Evolutionary conservation across 2,888 invertebrate genomes (phyloP).

Genomic region (Alloplasta piceator): DNA sequence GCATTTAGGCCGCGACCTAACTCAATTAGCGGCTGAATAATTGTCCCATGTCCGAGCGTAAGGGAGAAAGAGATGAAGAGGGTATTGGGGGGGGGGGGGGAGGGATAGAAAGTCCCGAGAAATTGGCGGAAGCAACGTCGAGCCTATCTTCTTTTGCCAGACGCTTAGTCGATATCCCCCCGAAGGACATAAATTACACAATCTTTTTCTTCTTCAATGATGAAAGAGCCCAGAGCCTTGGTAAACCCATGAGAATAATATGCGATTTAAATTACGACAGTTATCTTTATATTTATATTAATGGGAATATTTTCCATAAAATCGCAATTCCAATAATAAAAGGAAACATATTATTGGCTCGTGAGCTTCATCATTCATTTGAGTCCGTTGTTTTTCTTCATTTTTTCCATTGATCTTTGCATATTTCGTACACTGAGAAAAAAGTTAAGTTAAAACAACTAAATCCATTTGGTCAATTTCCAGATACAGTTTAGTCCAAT

Average conservation of each 20-base stretch:
- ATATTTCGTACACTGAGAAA: no score
- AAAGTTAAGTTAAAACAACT: no score
- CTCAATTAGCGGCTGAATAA: constrained; percentile 79
- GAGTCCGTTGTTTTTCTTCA: no score
- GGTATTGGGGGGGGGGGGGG: constrained; percentile 15
- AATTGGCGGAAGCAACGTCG: constrained; percentile 67
- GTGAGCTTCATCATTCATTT: no score
- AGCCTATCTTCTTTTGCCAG: constrained; percentile 23
- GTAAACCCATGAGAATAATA: constrained; percentile 14
- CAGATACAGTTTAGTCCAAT: no score
- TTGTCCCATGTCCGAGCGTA: constrained; percentile 74
- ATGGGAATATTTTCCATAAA: neutral
- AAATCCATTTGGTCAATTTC: no score
- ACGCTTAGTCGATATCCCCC: constrained; percentile 21
- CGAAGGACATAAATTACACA: constrained; percentile 40
- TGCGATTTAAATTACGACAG: constrained; percentile 3
- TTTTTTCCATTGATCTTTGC: no score
- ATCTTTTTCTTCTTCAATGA: constrained; percentile 25
- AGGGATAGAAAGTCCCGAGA: constrained; percentile 60
- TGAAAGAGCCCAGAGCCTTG: neutral
- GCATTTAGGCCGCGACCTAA: constrained; percentile 78
- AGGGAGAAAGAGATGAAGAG: constrained; percentile 66
- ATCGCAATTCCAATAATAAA: neutral
- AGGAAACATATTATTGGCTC: no score
- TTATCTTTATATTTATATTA: neutral